A percentile compares a stretch with the other conserved stretches of the same genome.
phyloP scores from a whole-genome alignment of 2,888 invertebrate species.

The Aelia acuminata region DNA sequence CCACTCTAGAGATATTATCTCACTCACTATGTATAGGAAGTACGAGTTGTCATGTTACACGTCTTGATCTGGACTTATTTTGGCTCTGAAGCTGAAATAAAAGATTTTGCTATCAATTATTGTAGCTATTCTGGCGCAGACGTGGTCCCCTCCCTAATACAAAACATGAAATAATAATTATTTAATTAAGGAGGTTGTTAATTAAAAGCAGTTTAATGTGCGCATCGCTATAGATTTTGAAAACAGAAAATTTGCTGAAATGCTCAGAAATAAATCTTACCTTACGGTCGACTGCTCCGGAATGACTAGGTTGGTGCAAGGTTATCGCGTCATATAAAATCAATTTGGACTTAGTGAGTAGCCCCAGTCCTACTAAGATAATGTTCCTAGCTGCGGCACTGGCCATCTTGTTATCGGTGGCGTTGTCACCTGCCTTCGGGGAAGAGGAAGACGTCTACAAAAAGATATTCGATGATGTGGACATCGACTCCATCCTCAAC shows the following conservation, averaged over 20 bases:
- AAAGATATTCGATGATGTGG: constrained; percentile 60
- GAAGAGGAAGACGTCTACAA: constrained; percentile 53
- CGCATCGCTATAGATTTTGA: too few species aligned
- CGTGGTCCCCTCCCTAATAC: too few species aligned
- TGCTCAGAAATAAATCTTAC: neutral
- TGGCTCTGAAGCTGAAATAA: too few species aligned
- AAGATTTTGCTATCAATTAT: too few species aligned
- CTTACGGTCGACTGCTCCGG: neutral
- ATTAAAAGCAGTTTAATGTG: too few species aligned
- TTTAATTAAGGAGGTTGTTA: too few species aligned
- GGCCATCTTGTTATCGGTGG: constrained; percentile 8
- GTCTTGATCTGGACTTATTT: too few species aligned
- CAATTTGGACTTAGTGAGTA: neutral
- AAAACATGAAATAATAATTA: too few species aligned
- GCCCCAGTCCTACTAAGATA: neutral
- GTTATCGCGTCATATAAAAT: neutral
- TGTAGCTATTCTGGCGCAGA: too few species aligned
- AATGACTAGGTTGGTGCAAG: constrained; percentile 41
- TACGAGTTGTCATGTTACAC: too few species aligned
- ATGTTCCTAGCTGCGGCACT: constrained; percentile 38
- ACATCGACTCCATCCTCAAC: constrained; percentile 60
- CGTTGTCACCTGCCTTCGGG: neutral
- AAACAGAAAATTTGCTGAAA: neutral
- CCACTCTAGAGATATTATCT: too few species aligned
- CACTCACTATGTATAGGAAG: too few species aligned